Percentiles rank a stretch among this genome's conserved stretches.
These are phyloP conservation scores for Drosophila albomicans DNA, from an alignment of 1,140 invertebrate genomes.

Conservation along the genomic window DNA sequence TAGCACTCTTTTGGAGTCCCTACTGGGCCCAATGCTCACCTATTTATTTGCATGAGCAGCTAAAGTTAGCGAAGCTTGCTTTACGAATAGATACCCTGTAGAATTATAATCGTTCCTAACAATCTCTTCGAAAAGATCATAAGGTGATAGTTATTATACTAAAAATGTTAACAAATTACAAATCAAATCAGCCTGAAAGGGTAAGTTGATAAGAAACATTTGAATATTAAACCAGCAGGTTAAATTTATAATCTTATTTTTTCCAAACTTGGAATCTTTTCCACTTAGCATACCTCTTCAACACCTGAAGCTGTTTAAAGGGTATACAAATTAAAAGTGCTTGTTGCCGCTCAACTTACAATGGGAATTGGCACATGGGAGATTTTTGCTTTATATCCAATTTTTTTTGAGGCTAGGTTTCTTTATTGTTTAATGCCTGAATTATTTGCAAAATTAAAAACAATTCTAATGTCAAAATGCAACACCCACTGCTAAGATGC, in stretches of 20 bases:
- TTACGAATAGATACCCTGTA: conserved; percentile 19
- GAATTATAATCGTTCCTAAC: too few relatives aligned
- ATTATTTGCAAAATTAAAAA: conserved; percentile 42
- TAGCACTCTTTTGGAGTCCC: conserved; percentile 62
- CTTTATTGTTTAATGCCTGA: conserved; percentile 44
- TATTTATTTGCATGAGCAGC: conserved; percentile 53
- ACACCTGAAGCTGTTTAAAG: background rate
- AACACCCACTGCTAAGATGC: too few relatives aligned
- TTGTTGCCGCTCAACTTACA: conserved; percentile 46
- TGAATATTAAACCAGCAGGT: too few relatives aligned
- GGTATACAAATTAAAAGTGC: conserved; percentile 50
- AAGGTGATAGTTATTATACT: too few relatives aligned
- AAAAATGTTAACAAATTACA: too few relatives aligned
- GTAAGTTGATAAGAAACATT: too few relatives aligned
- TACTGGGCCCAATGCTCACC: conserved; percentile 28
- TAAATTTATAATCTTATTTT: too few relatives aligned
- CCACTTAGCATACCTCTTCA: background rate
- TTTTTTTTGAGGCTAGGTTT: background rate
- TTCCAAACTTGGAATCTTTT: too few relatives aligned
- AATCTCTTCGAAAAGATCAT: too few relatives aligned
- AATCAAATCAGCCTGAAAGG: too few relatives aligned
- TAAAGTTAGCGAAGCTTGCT: background rate
- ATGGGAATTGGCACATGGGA: conserved; percentile 61
- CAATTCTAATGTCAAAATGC: background rate
- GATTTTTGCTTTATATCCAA: conserved; percentile 22